Evolutionary conservation across 2,888 invertebrate genomes (phyloP), one percentile per base, ranked within the genome.

Genomic region (Drosophila infuscata): DNA sequence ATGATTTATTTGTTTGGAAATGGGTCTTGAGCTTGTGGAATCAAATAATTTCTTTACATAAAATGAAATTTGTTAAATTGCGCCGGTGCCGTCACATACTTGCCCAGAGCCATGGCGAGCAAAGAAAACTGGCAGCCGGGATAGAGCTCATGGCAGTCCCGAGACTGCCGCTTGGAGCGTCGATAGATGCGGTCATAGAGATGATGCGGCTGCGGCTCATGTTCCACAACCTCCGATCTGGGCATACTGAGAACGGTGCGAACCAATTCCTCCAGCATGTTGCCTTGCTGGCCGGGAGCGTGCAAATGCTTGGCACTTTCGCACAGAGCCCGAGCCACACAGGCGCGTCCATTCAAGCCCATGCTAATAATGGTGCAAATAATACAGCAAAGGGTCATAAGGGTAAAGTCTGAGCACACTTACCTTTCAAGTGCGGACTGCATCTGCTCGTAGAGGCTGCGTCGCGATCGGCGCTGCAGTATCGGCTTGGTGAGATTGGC

Each of bases 261-360:
- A 71, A 96, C 94, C 92, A 97, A 94, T 92, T 96, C 96, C 78
- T 96, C 95, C 2, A 96, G 92, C 93, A 96, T 94, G 64, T 95
- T 96, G 17, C 94, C 94, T 15, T 94, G 95, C 0, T 95, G 94
- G 15, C 94, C 94, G 1, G 71, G 41, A 2, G 64, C 60, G 12
- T 74, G 70, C 41, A 96, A 93, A 17, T 95, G 94, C 74, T 95
- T 95, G 0, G 95, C 95, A 3, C 96, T 95, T 90, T 97, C 97
- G 91, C 97, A 97, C 0, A 97, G 92, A 0, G 96, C 95, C 64
- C 96, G 95, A 51, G 96, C 93, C 48, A 36, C 36, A 36, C 97
- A 97, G 9, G 95, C 94, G 57, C 95, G 94, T 0, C 97, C 97
- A 83, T 95, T 94, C 87, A 96, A 96, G 0, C 96, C 97, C 95